Conservation (phyloP, 1,140 invertebrate species). For the Euborellia annulipes region DNA sequence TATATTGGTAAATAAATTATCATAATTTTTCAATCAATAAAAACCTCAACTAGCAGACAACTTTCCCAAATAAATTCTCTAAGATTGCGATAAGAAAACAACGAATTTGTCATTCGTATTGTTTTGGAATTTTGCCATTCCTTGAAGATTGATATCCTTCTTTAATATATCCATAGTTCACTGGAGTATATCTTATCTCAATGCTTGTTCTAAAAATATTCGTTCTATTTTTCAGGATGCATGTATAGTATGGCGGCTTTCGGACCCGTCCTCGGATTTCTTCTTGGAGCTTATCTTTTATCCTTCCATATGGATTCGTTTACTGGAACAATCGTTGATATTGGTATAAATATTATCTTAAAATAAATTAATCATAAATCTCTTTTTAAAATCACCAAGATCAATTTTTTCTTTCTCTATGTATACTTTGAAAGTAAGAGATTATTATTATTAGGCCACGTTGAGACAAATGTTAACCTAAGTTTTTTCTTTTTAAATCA, state of each 20-base stretch:
- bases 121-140: too few species aligned
- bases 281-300: constrained; percentile 77
- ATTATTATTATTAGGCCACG: too few species aligned
- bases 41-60: constrained; percentile 12
- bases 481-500: too few species aligned
- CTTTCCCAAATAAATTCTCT: too few species aligned
- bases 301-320: constrained; percentile 81
- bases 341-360: constrained; percentile 34
- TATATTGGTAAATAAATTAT: constrained; percentile 49
- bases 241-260: constrained; percentile 89
- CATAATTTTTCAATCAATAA: constrained; percentile 5
- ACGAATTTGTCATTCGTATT: too few species aligned
- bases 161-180: too few species aligned
- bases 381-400: constrained; percentile 22
- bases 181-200: too few species aligned
- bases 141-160: too few species aligned
- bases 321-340: constrained; percentile 46
- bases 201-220: too few species aligned
- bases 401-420: neutral
- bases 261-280: constrained; percentile 80
- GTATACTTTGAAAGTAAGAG: too few species aligned
- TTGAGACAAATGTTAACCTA: too few species aligned
- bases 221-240: constrained; percentile 41
- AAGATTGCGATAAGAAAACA: too few species aligned
- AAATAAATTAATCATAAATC: neutral